Evolutionary conservation across 2,797 vertebrate species (phyloP).

Genomic region (Ambastaia sidthimunki): DNA sequence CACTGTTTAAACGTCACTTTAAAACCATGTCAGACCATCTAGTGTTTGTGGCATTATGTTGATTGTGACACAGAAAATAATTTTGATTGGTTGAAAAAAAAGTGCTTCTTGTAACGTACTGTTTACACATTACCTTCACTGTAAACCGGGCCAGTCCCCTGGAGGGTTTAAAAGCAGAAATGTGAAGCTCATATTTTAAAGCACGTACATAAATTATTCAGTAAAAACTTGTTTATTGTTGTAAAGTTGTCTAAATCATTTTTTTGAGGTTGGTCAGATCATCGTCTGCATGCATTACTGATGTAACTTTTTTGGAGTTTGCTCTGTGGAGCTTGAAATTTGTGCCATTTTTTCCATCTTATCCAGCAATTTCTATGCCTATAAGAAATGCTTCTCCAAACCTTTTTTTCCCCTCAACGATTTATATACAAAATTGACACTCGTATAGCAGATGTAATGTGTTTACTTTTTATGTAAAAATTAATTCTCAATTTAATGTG

Average conservation of each 20-base stretch:
- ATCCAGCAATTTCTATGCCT: too few relatives aligned
- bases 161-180: conserved; percentile 20
- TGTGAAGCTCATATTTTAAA: neutral
- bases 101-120: neutral
- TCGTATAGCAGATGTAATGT: too few relatives aligned
- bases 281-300: neutral
- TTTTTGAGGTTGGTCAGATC: neutral
- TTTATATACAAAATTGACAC: too few relatives aligned
- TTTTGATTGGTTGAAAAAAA: neutral
- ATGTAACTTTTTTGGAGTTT: too few relatives aligned
- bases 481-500: too few relatives aligned
- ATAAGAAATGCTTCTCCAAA: too few relatives aligned
- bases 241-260: neutral
- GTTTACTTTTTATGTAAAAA: too few relatives aligned
- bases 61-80: neutral
- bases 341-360: too few relatives aligned
- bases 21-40: neutral
- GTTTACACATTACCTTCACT: neutral
- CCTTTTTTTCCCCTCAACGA: too few relatives aligned
- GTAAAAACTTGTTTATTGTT: conserved; percentile 14
- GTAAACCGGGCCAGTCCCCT: conserved; percentile 16
- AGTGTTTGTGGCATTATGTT: neutral
- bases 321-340: too few relatives aligned
- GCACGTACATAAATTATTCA: conserved; percentile 16
- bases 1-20: neutral